phyloP scores from a whole-genome alignment of 2,888 invertebrate genomes.

The Xanthia togata region DNA sequence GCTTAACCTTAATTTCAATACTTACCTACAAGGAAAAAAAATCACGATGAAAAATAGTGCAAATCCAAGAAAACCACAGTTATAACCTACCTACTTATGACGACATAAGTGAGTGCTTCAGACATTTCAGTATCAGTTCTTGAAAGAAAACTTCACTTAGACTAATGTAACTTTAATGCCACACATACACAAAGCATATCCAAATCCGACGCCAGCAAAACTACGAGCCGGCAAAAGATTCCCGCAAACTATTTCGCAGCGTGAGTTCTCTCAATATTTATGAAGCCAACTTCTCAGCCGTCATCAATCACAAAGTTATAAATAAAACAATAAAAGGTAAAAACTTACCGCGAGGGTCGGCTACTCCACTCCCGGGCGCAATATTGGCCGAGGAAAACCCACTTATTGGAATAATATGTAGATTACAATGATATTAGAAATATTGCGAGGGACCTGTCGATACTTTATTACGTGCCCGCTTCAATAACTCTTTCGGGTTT shows the following conservation, averaged over 20 bases:
- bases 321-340: slow-evolving; percentile 91
- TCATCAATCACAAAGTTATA: slow-evolving; percentile 91
- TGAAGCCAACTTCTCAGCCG: slow-evolving; percentile 87
- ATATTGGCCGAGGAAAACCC: slow-evolving; percentile 86
- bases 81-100: no score
- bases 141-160: neutral
- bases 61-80: no score
- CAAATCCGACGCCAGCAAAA: slow-evolving; percentile 67
- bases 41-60: no score
- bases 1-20: no score
- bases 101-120: neutral
- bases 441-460: slow-evolving; percentile 81
- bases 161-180: slow-evolving; percentile 38
- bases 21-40: no score
- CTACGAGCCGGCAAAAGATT: slow-evolving; percentile 61
- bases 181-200: slow-evolving; percentile 52
- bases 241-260: slow-evolving; percentile 81
- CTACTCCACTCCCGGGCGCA: slow-evolving; percentile 81
- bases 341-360: slow-evolving; percentile 87
- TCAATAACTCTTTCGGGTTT: slow-evolving; percentile 78
- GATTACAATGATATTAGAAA: slow-evolving; percentile 87
- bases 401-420: slow-evolving; percentile 91
- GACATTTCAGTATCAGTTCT: neutral
- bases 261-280: slow-evolving; percentile 88
- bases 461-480: slow-evolving; percentile 78